Base-by-base conservation (phyloP, 2,113 vertebrate species). In the Blennius ocellaris region DNA sequence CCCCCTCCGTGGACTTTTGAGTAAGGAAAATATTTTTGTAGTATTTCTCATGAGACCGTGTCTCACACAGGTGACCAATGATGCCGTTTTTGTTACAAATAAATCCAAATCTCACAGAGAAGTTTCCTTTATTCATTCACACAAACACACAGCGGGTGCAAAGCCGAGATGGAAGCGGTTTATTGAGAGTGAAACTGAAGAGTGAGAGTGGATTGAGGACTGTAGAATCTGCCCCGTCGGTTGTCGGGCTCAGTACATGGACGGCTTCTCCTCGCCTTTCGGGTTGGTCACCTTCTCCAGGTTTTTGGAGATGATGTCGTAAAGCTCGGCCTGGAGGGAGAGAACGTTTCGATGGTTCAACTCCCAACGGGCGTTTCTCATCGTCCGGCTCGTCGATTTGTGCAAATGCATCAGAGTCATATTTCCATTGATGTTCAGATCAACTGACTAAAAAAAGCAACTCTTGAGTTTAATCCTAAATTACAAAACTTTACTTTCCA, bases 241-340 rank as follows among this genome's bases (percentile, higher is more conserved):
- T 11, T n/a, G 10, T 30, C 8, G 39, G 53, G 53, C 14, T 92
- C 84, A 92, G 73, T 90, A 97, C 96, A 97, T 97, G 40, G 95
- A 94, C 0, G 95, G 90, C 81, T 96, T 97, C 87, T 97, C 96
- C 78, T 96, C 96, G 83, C 96, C 96, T 83, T 97, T 97, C 0
- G 96, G 96, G 12, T 97, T 96, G 58, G 94, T 95, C 69, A 97
- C 93, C 81, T 97, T 96, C 0, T 91, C 96, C 69, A 93, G 87
- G 40, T 97, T 97, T 89, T 94, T 96, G 86, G 37, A 92, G 89
- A 96, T 92, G 87, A 97, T 95, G 84, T 96, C 95, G 67, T 96
- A 96, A 10, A 97, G 86, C 78, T 97, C 96, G 2, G 95, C 93
- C 96, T 97, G 48, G 6, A 61, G 68, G 0, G 43, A 67, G 40